Evolutionary conservation across 2,888 invertebrate genomes (phyloP), one percentile per base, ranked within the genome.

Genomic region (Melinopterus prodromus): DNA sequence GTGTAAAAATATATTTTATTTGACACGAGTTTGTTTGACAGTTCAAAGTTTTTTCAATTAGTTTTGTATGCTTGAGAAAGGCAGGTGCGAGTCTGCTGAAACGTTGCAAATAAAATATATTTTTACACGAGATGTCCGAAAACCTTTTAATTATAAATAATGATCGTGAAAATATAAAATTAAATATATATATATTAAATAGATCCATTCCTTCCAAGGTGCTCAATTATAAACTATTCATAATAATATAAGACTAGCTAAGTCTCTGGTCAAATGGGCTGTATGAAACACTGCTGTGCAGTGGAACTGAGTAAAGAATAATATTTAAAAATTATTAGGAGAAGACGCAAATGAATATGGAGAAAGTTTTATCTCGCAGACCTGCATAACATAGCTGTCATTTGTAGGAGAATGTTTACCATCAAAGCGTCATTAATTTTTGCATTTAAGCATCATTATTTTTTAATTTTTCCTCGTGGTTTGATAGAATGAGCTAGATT

Each of bases 181-280:
- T n/a, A n/a, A 2, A 26, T 26, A 26, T 26, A 26, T 26, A 26
- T 26, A 26, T 26, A 2, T 26, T 26, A 26, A 80, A 82, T 83
- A 91, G 91, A 91, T 92, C 90, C 89, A 93, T 92, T 93, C 92
- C 92, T 93, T 92, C 92, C 92, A 92, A 91, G 92, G 92, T 92
- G 93, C 92, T 93, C 92, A 92, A 92, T 90, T 89, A 89, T 84
- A 36, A 53, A 82, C 79, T 81, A 81, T 80, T 81, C 76, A 72
- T 81, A 81, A 76, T 80, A 80, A 80, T 76, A 79, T 77, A 80
- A 80, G 80, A 80, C 82, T 82, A 83, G 82, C 82, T 82, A 83
- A 83, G 83, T 83, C 81, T 83, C 83, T 84, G 84, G 84, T 85
- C 84, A 84, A 79, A 82, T 84, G 83, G 85, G 83, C 84, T 84